Percentiles rank a stretch among this genome's conserved stretches.
Conservation (phyloP, 2,888 invertebrate species). For the Margaritifera margaritifera region DNA sequence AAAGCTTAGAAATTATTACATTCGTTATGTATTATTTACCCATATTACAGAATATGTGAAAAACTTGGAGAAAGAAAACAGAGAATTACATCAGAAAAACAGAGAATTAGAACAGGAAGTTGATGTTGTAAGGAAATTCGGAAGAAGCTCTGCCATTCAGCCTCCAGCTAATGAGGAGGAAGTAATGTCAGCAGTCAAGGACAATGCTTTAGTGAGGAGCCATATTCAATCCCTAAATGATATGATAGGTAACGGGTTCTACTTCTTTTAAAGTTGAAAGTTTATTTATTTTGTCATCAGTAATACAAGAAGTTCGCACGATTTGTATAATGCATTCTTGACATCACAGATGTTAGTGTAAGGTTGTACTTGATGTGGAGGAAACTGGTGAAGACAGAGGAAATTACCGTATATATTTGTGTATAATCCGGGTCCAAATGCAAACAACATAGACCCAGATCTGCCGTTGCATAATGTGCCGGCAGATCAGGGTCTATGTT, state of each 20-base stretch:
- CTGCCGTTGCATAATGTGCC: too few relatives aligned
- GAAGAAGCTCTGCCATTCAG: slow-evolving; percentile 30
- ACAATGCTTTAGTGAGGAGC: slow-evolving; percentile 54
- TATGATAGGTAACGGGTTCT: slow-evolving; percentile 56
- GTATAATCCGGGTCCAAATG: too few relatives aligned
- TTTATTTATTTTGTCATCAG: neutral
- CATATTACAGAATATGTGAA: slow-evolving; percentile 57
- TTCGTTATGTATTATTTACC: neutral
- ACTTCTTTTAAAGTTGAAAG: neutral
- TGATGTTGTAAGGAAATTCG: slow-evolving; percentile 46
- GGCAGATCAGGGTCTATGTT: too few relatives aligned
- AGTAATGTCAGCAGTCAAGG: slow-evolving; percentile 53
- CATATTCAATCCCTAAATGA: slow-evolving; percentile 69
- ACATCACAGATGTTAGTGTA: too few relatives aligned
- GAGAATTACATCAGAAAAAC: slow-evolving; percentile 56
- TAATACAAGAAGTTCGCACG: too few relatives aligned
- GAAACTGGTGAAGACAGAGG: too few relatives aligned
- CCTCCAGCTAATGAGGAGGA: slow-evolving; percentile 38
- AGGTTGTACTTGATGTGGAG: too few relatives aligned
- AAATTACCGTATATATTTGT: too few relatives aligned
- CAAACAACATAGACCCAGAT: too few relatives aligned
- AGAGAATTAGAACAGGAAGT: slow-evolving; percentile 58
- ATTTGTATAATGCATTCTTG: too few relatives aligned
- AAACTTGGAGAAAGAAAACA: slow-evolving; percentile 60
- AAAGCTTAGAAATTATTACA: too few relatives aligned